Evolutionary conservation across 2,797 vertebrate species (phyloP).

Genomic region (Alcedo atthis): DNA sequence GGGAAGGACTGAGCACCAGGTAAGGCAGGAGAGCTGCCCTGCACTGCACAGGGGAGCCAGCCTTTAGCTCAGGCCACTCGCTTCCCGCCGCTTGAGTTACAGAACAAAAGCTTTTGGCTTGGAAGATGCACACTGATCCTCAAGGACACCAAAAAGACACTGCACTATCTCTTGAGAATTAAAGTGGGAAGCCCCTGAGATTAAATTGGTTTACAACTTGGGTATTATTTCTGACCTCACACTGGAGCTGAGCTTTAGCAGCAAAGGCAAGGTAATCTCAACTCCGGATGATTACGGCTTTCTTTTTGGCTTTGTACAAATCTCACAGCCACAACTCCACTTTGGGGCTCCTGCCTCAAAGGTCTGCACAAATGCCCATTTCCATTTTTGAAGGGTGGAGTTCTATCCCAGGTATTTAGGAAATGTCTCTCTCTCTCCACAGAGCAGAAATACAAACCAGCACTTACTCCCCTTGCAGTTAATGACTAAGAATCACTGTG

Average conservation of each 20-base stretch:
- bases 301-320: neutral
- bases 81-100: neutral
- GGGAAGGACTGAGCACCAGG: rapidly evolving
- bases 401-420: neutral
- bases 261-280: neutral
- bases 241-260: neutral
- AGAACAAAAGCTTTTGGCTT: neutral
- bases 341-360: neutral
- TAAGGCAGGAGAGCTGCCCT: neutral
- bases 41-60: neutral
- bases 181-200: neutral
- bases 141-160: neutral
- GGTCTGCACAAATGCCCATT: neutral
- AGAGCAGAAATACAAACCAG: neutral
- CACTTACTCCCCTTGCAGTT: neutral
- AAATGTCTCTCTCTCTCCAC: neutral
- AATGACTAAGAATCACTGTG: neutral
- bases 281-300: neutral
- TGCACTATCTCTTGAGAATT: neutral
- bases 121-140: neutral
- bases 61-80: neutral
- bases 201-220: neutral
- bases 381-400: neutral
- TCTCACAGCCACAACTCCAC: neutral
- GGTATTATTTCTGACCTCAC: neutral